phyloP scores from a whole-genome alignment of 2,797 vertebrate species.

The Chlorospingus flavigularis region DNA sequence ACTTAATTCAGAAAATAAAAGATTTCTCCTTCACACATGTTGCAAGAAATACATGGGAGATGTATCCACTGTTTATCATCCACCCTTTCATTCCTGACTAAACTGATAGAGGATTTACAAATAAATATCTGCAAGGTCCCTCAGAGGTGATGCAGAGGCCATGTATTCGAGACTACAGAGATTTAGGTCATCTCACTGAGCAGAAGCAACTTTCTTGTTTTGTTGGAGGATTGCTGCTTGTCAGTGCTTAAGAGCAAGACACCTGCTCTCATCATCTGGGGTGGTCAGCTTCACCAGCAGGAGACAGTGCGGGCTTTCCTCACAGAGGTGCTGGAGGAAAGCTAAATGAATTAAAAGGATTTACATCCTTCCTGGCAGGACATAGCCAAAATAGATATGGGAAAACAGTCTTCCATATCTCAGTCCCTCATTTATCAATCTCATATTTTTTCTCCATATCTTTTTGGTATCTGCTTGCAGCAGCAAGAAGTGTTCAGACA shows the following conservation, averaged over 20 bases:
- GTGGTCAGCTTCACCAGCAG: neutral
- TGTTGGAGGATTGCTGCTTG: neutral
- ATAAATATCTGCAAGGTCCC: neutral
- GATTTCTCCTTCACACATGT: neutral
- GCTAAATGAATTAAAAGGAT: neutral
- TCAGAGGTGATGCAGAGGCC: neutral
- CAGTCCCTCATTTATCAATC: neutral
- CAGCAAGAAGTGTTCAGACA: neutral
- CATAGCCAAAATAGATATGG: neutral
- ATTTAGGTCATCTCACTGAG: neutral
- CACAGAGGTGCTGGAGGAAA: neutral
- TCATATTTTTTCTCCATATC: neutral
- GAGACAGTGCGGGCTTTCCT: neutral
- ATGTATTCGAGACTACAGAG: neutral
- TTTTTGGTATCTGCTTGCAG: neutral
- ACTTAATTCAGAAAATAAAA: neutral
- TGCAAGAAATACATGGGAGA: neutral
- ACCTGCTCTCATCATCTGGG: neutral
- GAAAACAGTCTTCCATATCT: neutral
- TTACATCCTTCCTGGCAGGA: neutral
- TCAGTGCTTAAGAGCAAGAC: neutral
- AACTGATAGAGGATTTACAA: neutral
- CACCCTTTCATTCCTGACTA: neutral
- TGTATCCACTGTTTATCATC: neutral
- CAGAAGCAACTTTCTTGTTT: neutral